Evolutionary conservation across 2,888 invertebrate species (phyloP), one percentile per base, ranked within the genome.

Genomic region (Pristionchus fissidentatus): DNA sequence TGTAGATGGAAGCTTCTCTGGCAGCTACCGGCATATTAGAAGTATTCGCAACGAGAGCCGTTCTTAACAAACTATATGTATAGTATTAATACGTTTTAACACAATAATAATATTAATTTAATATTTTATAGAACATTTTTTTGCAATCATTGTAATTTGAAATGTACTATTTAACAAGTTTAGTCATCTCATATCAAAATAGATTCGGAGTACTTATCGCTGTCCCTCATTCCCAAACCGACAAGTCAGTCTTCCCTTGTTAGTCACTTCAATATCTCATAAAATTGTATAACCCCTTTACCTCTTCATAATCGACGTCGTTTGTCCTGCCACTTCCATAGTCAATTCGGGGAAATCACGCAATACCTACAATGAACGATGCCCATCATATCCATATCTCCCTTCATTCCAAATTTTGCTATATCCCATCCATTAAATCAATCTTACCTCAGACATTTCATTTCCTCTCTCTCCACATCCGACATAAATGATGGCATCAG

Each of bases 21-120:
- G 98, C 98, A 92, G 98, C 98, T 87, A 98, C 98, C 92, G 98
- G 98, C 98, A 99, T 98, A 96, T 99, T 99, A 88, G 98, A 98
- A 38, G 98, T 98, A 94, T 98, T 99, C 92, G 98, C 98, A 15
- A 98, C 98, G 85, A 98, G 94, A 46, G 97, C 96, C 0, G 98
- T 98, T 93, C 98, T 95, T 10, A 46, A 77, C 10, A 10, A n/a
- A n/a, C n/a, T n/a, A n/a, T n/a, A n/a, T n/a, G n/a, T n/a, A n/a
- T n/a, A n/a, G n/a, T n/a, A n/a, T n/a, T n/a, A n/a, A n/a, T n/a
- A n/a, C n/a, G n/a, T n/a, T n/a, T n/a, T n/a, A n/a, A n/a, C n/a
- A n/a, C n/a, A n/a, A n/a, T n/a, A n/a, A n/a, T n/a, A n/a, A n/a
- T n/a, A n/a, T n/a, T n/a, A n/a, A n/a, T n/a, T n/a, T n/a, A n/a